Percentiles rank a stretch among this genome's conserved stretches.
These are phyloP conservation scores for Tribolium freemani DNA, from an alignment of 2,888 invertebrate species.

Conservation along the genomic window DNA sequence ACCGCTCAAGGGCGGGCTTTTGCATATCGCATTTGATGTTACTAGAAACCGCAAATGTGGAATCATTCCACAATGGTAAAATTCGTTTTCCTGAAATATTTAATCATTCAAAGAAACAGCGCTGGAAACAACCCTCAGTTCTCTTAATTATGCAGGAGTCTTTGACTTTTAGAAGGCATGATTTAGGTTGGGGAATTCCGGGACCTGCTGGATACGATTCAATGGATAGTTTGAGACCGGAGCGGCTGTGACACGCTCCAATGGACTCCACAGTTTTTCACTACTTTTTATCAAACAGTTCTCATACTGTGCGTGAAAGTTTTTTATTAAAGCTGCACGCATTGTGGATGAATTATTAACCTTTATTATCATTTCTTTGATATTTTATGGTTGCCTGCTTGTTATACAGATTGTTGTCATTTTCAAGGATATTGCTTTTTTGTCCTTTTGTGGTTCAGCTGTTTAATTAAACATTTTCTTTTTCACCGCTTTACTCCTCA, in stretches of 20 bases:
- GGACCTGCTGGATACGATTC: constrained; percentile 8
- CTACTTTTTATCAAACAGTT: constrained; percentile 41
- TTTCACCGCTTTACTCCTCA: no score
- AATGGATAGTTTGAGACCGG: constrained; percentile 28
- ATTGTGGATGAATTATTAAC: constrained; percentile 42
- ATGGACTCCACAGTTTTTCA: constrained; percentile 34
- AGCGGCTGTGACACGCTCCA: constrained; percentile 33
- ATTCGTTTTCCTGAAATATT: neutral
- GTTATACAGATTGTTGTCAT: neutral
- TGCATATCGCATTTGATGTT: constrained; percentile 9
- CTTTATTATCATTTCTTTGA: constrained; percentile 42
- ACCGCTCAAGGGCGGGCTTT: constrained; percentile 21
- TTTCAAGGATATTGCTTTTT: constrained; percentile 7
- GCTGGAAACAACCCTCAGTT: neutral
- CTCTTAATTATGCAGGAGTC: neutral
- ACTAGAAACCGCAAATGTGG: neutral
- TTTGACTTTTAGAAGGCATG: neutral
- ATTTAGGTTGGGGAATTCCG: neutral
- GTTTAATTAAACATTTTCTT: constrained; percentile 33
- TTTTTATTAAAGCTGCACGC: constrained; percentile 43
- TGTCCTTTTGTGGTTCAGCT: constrained; percentile 16
- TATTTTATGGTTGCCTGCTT: constrained; percentile 37
- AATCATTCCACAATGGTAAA: neutral
- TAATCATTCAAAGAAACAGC: neutral
- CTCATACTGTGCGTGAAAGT: constrained; percentile 41